A percentile compares a stretch with the other conserved stretches of the same genome.
Conservation (phyloP, 2,888 invertebrate genomes). For the Pyrrhia umbra region DNA sequence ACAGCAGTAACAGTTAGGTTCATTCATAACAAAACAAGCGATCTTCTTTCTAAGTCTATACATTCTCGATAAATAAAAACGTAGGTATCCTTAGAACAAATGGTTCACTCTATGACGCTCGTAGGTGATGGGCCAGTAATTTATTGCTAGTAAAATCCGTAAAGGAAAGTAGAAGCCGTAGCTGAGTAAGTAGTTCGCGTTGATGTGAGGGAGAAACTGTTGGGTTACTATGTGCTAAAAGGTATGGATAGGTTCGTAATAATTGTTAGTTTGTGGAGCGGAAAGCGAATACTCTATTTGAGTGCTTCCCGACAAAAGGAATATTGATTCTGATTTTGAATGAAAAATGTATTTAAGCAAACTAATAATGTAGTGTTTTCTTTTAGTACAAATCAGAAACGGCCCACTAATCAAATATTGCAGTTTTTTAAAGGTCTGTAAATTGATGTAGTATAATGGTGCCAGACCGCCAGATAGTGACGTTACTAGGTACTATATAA, state of each 20-base stretch:
- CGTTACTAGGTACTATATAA: too few relatives aligned
- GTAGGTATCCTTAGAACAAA: slow-evolving; percentile 22
- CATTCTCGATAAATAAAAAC: slow-evolving; percentile 5
- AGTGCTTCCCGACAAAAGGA: slow-evolving; percentile 1
- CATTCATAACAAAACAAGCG: not conserved
- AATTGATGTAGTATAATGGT: too few relatives aligned
- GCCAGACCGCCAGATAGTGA: too few relatives aligned
- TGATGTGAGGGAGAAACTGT: slow-evolving; percentile 42
- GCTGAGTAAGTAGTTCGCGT: slow-evolving; percentile 52
- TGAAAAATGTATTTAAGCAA: slow-evolving; percentile 5
- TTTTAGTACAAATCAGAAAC: too few relatives aligned
- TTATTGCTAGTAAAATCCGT: slow-evolving; percentile 52
- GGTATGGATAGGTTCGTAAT: slow-evolving; percentile 17
- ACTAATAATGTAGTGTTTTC: not conserved
- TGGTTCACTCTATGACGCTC: slow-evolving; percentile 17
- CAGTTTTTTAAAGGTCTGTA: too few relatives aligned
- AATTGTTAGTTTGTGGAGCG: slow-evolving; percentile 30
- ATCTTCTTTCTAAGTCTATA: not conserved
- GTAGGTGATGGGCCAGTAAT: slow-evolving; percentile 46
- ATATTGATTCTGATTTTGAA: slow-evolving; percentile 7
- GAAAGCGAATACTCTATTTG: slow-evolving; percentile 1
- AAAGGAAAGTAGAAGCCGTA: slow-evolving; percentile 34
- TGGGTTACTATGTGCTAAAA: slow-evolving; percentile 44
- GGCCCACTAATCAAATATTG: too few relatives aligned
- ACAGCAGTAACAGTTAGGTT: too few relatives aligned